Evolutionary conservation across 2,888 invertebrate species (phyloP).

Genomic region (Lamproptera curius): DNA sequence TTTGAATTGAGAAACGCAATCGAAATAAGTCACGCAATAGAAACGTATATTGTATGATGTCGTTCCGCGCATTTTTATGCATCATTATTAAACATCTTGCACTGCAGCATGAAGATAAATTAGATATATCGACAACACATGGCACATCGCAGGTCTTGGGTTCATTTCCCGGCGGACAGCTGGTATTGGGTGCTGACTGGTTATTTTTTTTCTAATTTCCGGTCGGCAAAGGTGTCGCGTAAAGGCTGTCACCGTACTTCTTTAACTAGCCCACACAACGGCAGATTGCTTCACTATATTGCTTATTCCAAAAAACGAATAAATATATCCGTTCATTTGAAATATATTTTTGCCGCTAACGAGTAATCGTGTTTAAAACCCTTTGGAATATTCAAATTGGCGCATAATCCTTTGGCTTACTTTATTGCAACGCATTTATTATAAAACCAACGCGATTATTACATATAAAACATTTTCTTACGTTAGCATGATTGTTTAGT

Average conservation of each 20-base stretch:
- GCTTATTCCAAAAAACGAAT: conserved; percentile 1
- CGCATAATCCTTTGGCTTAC: too few relatives aligned
- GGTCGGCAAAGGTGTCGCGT: conserved; percentile 18
- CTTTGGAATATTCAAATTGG: too few relatives aligned
- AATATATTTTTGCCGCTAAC: too few relatives aligned
- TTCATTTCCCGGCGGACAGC: conserved; percentile 17
- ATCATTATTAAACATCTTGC: conserved; percentile 12
- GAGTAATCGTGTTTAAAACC: too few relatives aligned
- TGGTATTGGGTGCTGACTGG: conserved; percentile 13
- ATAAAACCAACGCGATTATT: too few relatives aligned
- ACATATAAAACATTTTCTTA: too few relatives aligned
- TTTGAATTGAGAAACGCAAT: too few relatives aligned
- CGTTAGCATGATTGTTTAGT: too few relatives aligned
- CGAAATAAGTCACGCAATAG: too few relatives aligned
- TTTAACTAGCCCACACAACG: conserved; percentile 3
- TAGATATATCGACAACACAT: conserved; percentile 15
- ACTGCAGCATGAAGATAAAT: conserved; percentile 8
- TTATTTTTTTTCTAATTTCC: conserved; percentile 17
- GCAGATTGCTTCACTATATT: conserved; percentile 7
- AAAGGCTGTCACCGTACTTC: background rate
- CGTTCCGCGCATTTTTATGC: conserved; percentile 10
- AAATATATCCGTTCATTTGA: conserved; percentile 1
- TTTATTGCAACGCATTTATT: too few relatives aligned
- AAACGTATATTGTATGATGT: background rate
- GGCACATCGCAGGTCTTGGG: conserved; percentile 4